These are phyloP conservation scores for Chaetodon trifasciatus DNA, from an alignment of 2,797 vertebrate genomes.

Conservation along the genomic window DNA sequence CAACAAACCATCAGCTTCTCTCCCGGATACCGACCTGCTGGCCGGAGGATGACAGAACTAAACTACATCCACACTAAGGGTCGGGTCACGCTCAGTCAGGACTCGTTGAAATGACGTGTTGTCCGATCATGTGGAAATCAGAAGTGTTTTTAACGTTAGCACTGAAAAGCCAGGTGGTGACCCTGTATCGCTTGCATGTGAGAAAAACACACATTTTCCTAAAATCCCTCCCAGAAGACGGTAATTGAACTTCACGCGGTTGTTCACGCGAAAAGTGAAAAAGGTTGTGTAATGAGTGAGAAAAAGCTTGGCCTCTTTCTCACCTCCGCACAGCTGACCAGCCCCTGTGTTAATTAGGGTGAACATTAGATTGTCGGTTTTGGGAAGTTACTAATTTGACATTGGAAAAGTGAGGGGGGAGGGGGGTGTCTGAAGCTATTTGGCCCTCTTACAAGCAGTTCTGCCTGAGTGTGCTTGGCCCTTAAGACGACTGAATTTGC, in stretches of 20 bases:
- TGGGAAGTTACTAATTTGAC: not conserved
- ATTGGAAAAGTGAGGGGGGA: no score
- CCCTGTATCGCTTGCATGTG: not conserved
- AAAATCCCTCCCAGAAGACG: no score
- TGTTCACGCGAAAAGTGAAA: not conserved
- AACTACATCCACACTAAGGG: constrained; percentile 22
- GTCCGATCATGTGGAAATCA: not conserved
- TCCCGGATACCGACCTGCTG: constrained; percentile 24
- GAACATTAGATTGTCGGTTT: not conserved
- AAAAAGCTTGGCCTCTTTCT: not conserved
- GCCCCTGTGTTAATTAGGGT: not conserved
- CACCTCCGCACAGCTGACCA: no score
- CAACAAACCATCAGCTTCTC: constrained; percentile 49
- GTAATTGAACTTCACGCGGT: not conserved
- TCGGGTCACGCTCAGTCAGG: constrained; percentile 2
- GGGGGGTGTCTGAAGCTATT: not conserved
- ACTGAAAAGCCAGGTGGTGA: not conserved
- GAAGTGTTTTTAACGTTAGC: not conserved
- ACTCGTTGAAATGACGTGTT: not conserved
- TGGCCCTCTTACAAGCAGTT: not conserved
- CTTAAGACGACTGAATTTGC: not conserved
- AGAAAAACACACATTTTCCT: not conserved
- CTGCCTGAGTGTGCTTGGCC: not conserved
- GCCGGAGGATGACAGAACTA: constrained; percentile 16
- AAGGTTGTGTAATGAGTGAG: not conserved